Conservation (phyloP, 2,113 vertebrate species). For the Maccullochella peelii region DNA sequence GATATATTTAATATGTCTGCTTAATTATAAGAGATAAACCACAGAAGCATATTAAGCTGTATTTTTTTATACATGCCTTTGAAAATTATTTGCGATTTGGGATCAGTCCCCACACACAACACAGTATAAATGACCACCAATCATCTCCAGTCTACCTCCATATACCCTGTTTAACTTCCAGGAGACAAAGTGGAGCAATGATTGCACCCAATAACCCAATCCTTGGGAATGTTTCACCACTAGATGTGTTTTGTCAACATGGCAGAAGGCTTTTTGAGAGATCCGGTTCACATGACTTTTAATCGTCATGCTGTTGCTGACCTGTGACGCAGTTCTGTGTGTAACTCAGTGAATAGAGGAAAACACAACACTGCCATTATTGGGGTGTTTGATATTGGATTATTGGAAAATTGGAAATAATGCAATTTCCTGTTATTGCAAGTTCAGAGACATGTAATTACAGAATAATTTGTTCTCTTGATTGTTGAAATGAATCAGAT, state of each 20-base stretch:
- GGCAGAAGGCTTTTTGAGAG: not conserved
- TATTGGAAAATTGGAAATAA: not conserved
- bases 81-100: not conserved
- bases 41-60: not conserved
- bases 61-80: not conserved
- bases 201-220: not conserved
- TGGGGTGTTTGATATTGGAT: not conserved
- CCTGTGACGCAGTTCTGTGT: not conserved
- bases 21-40: not conserved
- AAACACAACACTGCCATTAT: not conserved
- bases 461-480: constrained; percentile 1
- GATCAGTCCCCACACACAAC: not conserved
- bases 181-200: not conserved
- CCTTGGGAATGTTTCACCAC: not conserved
- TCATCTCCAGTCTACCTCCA: not conserved
- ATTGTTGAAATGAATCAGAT: constrained; percentile 8
- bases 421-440: constrained; percentile 3
- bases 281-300: not conserved
- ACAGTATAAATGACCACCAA: not conserved
- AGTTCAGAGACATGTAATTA: constrained; percentile 15
- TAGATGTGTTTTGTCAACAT: not conserved
- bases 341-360: not conserved
- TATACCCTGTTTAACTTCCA: not conserved
- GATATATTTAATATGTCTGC: not conserved
- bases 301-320: not conserved